Base-by-base conservation (phyloP, 2,888 invertebrate genomes). In the Polyommatus icarus region DNA sequence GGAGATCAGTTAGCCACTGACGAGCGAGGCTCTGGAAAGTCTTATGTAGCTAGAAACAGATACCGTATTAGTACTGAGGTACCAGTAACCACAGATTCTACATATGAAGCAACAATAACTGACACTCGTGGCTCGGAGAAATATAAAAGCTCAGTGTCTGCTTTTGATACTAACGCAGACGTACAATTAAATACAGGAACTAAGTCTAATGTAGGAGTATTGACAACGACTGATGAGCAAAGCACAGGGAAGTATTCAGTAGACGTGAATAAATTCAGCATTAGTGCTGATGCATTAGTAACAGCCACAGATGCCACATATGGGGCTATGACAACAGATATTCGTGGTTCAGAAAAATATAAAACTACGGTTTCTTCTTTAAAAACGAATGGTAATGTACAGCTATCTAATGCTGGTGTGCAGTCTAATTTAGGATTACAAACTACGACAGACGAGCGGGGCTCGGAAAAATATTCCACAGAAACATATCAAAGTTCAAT, bases 21-120 rank as follows among this genome's bases (percentile, higher is more conserved):
- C 8, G 24, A 61, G 20, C 61, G 8, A 61, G 10, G 61, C 61
- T 61, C 61, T 10, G 24, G 6, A 24, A 61, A 61, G 3, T 24
- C 24, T 61, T 61, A 0, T 8, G n/a, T 15, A 59, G 59, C 5
- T 29, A 15, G 10, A 7, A 71, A 71, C 29, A 71, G 20, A 12
- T 29, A 24, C 32, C 71, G 15, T 15, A 29, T 15, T 71, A 71
- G 5, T 32, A 32, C 71, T 15, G 20, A 71, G 24, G 3, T 12
- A 29, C 12, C 32, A 29, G 24, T 71, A 71, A 71, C 20, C 5
- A 59, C 32, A 71, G 29, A 29, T 24, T 20, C 71, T 24, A 24
- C 29, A 71, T 71, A 71, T 59, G n/a, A 59, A 59, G 59, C 59
- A 20, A 59, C 20, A n/a, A 59, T 18, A 59, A 59, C 59, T 59